Evolutionary conservation across 2,888 invertebrate genomes (phyloP).

Genomic region (Nomada ferruginata): DNA sequence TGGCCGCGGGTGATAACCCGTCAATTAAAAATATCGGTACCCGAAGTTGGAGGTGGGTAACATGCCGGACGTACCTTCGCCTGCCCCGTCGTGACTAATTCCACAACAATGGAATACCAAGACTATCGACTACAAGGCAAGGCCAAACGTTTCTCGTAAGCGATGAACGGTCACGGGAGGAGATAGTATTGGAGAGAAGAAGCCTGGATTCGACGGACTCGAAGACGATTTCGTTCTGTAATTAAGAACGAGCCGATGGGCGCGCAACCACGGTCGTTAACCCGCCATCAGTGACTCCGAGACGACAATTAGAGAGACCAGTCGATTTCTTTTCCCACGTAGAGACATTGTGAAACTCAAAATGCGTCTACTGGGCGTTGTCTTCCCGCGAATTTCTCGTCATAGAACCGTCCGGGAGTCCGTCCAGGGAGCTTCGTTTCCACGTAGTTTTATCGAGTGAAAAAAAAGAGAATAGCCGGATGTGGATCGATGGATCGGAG

Average conservation of each 20-base stretch:
- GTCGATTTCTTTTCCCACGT: constrained; percentile 61
- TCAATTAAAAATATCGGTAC: constrained; percentile 46
- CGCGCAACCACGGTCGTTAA: constrained; percentile 54
- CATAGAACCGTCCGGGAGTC: background rate
- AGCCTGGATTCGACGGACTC: constrained; percentile 20
- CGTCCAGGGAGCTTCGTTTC: background rate
- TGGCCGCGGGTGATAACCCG: constrained; percentile 29
- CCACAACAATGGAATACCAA: constrained; percentile 63
- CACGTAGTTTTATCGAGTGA: background rate
- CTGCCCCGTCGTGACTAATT: constrained; percentile 63
- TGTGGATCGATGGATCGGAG: background rate
- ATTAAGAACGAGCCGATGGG: constrained; percentile 52
- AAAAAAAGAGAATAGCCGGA: no score
- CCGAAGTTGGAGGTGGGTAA: constrained; percentile 39
- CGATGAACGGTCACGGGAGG: constrained; percentile 4
- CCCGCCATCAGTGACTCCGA: constrained; percentile 38
- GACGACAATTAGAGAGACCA: constrained; percentile 52
- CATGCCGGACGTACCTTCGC: constrained; percentile 45
- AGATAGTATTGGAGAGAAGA: constrained; percentile 25
- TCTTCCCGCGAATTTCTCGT: constrained; percentile 28
- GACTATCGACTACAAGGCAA: constrained; percentile 49
- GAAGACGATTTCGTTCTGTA: constrained; percentile 47
- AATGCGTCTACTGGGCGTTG: constrained; percentile 55
- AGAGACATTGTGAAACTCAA: constrained; percentile 54
- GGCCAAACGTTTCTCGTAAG: constrained; percentile 37